These are phyloP conservation scores for Lamellibrachia columna DNA, from an alignment of 2,888 invertebrate species.

Conservation along the genomic window DNA sequence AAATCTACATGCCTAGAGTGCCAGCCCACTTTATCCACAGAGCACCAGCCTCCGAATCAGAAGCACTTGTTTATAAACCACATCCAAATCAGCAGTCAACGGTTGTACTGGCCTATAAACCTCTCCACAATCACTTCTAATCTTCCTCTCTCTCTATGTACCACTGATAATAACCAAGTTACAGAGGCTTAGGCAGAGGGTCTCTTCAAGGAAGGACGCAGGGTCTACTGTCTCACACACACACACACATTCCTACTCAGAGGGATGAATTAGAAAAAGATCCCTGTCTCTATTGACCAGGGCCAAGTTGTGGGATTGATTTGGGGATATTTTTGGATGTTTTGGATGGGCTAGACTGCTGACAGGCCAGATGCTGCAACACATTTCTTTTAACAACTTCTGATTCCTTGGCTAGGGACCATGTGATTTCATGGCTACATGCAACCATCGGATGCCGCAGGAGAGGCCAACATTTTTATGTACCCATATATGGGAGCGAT, in stretches of 20 bases:
- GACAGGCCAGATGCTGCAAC: neutral
- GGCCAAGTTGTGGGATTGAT: neutral
- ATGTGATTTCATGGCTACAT: neutral
- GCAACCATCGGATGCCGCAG: neutral
- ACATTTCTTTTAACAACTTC: neutral
- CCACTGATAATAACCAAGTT: neutral
- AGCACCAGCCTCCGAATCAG: neutral
- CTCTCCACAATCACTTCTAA: neutral
- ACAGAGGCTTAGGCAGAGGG: neutral
- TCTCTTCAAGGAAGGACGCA: neutral
- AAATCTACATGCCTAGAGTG: neutral
- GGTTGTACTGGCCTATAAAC: neutral
- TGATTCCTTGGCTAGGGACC: neutral
- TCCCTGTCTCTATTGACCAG: neutral
- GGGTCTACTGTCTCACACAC: neutral
- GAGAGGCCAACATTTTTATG: neutral
- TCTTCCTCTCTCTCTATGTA: neutral
- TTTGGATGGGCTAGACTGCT: neutral
- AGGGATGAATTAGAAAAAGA: neutral
- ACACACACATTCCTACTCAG: neutral
- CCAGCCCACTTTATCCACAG: neutral
- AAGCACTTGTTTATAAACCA: neutral
- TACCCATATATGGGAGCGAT: neutral
- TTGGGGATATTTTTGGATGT: neutral
- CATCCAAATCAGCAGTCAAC: too few species aligned